Percentiles rank a stretch among this genome's conserved stretches.
phyloP scores from a whole-genome alignment of 2,888 invertebrate species.

The Phyllotreta striolata region DNA sequence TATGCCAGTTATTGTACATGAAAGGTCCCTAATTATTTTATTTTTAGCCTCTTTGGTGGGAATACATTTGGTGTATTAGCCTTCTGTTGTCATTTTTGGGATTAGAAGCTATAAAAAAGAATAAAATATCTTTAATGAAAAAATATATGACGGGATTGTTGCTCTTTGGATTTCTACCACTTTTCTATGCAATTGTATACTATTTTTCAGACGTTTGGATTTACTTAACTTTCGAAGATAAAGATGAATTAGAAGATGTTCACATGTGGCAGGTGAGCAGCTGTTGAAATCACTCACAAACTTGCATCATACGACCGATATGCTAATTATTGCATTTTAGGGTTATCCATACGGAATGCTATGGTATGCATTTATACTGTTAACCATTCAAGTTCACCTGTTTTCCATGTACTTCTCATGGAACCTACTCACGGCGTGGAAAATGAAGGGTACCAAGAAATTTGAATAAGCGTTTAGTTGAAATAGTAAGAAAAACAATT shows the following conservation, averaged over 20 bases:
- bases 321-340: constrained; percentile 59
- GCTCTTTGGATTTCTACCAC: constrained; percentile 80
- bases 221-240: constrained; percentile 75
- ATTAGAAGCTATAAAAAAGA: constrained; percentile 84
- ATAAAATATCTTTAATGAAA: constrained; percentile 78
- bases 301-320: neutral
- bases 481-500: constrained; percentile 5
- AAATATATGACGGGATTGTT: constrained; percentile 83
- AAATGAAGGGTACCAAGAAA: constrained; percentile 76
- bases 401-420: constrained; percentile 87
- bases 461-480: constrained; percentile 53
- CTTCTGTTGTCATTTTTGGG: constrained; percentile 85
- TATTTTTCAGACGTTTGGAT: constrained; percentile 86
- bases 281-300: constrained; percentile 5
- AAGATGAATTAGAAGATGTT: constrained; percentile 69
- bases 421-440: constrained; percentile 85
- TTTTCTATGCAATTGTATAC: constrained; percentile 81
- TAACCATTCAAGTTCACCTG: constrained; percentile 87
- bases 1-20: constrained; percentile 18
- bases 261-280: constrained; percentile 78
- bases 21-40: constrained; percentile 23
- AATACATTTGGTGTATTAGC: constrained; percentile 91
- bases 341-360: constrained; percentile 89
- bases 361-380: constrained; percentile 90
- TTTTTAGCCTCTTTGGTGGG: constrained; percentile 85